phyloP scores from a whole-genome alignment of 1,140 invertebrate species.

The Littorina saxatilis region DNA sequence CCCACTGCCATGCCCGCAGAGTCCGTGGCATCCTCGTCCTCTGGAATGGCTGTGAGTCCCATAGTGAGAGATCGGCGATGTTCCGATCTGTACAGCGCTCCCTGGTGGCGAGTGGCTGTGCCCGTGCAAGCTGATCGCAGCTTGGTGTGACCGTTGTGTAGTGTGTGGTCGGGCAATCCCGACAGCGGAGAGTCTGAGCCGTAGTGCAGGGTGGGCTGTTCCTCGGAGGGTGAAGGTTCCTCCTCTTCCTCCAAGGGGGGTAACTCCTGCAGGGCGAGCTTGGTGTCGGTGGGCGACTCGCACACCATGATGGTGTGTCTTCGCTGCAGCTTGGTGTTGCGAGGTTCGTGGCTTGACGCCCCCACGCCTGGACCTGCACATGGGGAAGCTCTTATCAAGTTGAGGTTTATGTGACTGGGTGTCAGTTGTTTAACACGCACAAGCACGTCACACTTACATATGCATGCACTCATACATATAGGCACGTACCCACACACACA shows the following conservation, averaged over 20 bases:
- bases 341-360: background rate
- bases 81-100: constrained; percentile 33
- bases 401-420: too few relatives aligned
- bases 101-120: constrained; percentile 1
- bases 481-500: too few relatives aligned
- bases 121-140: constrained; percentile 9
- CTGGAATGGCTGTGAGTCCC: constrained; percentile 45
- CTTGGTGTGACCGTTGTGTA: constrained; percentile 22
- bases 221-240: constrained; percentile 39
- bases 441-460: too few relatives aligned
- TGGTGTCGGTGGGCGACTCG: constrained; percentile 65
- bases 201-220: constrained; percentile 14
- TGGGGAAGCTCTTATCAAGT: too few relatives aligned
- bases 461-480: background rate
- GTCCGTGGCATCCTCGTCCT: constrained; percentile 39
- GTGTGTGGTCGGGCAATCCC: constrained; percentile 32
- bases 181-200: constrained; percentile 27
- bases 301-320: constrained; percentile 75
- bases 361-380: too few relatives aligned
- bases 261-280: constrained; percentile 46
- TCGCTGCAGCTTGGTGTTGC: constrained; percentile 57
- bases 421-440: too few relatives aligned
- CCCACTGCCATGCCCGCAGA: background rate
- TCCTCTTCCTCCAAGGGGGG: constrained; percentile 49
- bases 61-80: constrained; percentile 46